Evolutionary conservation across 2,888 invertebrate genomes (phyloP), one percentile per base, ranked within the genome.

Genomic region (Phytoseiulus persimilis): DNA sequence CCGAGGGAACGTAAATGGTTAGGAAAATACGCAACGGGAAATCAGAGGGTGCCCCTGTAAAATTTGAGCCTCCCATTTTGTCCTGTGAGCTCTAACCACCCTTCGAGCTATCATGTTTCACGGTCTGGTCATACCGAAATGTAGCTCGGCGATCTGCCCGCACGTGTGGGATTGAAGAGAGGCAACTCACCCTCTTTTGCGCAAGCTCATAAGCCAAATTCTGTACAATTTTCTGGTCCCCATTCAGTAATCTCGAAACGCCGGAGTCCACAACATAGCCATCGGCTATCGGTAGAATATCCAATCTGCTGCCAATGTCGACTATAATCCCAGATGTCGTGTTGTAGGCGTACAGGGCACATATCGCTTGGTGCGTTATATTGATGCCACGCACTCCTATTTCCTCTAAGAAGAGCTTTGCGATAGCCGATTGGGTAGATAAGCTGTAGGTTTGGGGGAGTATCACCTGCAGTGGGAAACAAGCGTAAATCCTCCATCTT

Each of bases 251-350:
- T n/a, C 93, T 92, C 28, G 93, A 93, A 32, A 94, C 93, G 23
- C 94, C 94, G 83, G 93, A 93, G 91, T 94, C 94, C 32, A 93
- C 93, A 32, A 93, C 93, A 90, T 93, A 93, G 89, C 93, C 94
- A 92, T 94, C 94, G 91, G 93, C 94, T 83, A 94, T 93, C 32
- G 94, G 94, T 83, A 94, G 92, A 83, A 94, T 93, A 91, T 94
- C 94, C 90, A 94, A 92, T 90, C 94, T 92, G 91, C 94, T 94
- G 39, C 94, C 94, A 89, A 94, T 93, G 91, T 94, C 94, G 31
- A 94, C 94, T 46, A 94, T 93, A 89, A 94, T 93, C 32, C 94
- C 94, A 14, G 94, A 94, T 3, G 93, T 94, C 33, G 94, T 93
- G 90, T 94, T 94, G 92, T 94, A 94, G 0, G 94, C 93, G 92